Base-by-base conservation (phyloP, 2,113 vertebrate genomes). In the Lepisosteus osseus region DNA sequence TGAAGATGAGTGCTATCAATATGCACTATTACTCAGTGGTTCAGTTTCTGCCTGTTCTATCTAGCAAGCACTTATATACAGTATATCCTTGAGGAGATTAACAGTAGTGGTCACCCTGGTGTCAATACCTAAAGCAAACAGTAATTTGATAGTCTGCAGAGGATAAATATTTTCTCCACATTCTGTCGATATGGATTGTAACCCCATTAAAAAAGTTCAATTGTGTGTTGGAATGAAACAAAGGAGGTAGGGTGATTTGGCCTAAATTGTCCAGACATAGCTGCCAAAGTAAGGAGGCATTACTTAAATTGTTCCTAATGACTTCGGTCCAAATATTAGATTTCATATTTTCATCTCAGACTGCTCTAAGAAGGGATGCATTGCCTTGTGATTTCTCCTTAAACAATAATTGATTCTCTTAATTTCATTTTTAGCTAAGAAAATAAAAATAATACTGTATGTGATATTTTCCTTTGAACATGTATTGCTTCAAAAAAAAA, bases 181-280 rank as follows among this genome's bases (percentile, higher is more conserved):
- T 82, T 80, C 87, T 76, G 73, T 85, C 84, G 63, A 80, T 72
- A 72, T 83, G 69, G 54, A 75, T 73, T 45, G 77, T 69, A 80
- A 69, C 82, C 72, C 15, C 15, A 12, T 78, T 76, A 61, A 76
- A 71, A 87, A 86, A 76, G 70, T 68, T 78, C 77, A 76, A 78
- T 75, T 41, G 69, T 65, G 29, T 51, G 61, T 82, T 81, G 78
- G 41, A 66, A 47, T 43, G 54, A 76, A 78, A 79, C 78, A 63
- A 77, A 8, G 15, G 76, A 43, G 74, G 79, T 67, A 63, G 66
- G 81, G 82, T 79, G 85, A 78, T 76, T 76, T 72, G 41, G 72
- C 78, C 75, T 81, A 64, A 71, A 72, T 66, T 61, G 76, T 71
- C 74, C 17, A 80, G 77, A 86, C 77, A 63, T 70, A 51, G 47